phyloP scores from a whole-genome alignment of 2,888 invertebrate species.

The Ethmia dodecea region DNA sequence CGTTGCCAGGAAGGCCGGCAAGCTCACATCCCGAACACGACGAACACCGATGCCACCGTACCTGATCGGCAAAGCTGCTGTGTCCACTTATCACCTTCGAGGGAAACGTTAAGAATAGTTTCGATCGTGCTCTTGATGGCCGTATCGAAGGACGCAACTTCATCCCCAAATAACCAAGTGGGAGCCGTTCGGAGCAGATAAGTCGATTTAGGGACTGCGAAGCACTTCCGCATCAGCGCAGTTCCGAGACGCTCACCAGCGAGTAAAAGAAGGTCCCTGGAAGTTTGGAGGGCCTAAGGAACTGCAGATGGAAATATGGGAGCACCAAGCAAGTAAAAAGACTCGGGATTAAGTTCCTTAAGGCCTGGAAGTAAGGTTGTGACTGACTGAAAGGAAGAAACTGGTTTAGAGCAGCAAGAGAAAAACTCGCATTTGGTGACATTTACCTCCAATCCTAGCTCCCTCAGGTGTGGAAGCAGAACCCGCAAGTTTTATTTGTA shows the following conservation, averaged over 20 bases:
- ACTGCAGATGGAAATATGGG: conserved; percentile 7
- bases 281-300: neutral
- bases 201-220: conserved; percentile 1
- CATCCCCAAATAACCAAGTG: too few species aligned
- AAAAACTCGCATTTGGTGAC: conserved; percentile 1
- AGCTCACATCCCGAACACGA: too few species aligned
- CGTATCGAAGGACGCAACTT: conserved; percentile 1
- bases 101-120: neutral
- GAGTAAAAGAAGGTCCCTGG: neutral
- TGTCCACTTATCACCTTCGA: too few species aligned
- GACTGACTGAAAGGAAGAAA: neutral
- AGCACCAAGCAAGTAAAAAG: conserved; percentile 6
- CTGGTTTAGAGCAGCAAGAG: neutral
- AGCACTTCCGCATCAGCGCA: conserved; percentile 1
- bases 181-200: conserved; percentile 5
- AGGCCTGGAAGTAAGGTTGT: conserved; percentile 1
- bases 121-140: neutral
- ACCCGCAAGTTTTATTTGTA: too few species aligned
- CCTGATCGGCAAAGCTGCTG: too few species aligned
- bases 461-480: neutral
- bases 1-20: too few species aligned
- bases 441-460: conserved; percentile 1
- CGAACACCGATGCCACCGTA: too few species aligned
- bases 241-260: conserved; percentile 1
- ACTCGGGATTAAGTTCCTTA: neutral